A percentile compares a stretch with the other conserved stretches of the same genome.
These are phyloP conservation scores for Tragelaphus scriptus DNA, from an alignment of 2,113 vertebrate species.

Conservation along the genomic window DNA sequence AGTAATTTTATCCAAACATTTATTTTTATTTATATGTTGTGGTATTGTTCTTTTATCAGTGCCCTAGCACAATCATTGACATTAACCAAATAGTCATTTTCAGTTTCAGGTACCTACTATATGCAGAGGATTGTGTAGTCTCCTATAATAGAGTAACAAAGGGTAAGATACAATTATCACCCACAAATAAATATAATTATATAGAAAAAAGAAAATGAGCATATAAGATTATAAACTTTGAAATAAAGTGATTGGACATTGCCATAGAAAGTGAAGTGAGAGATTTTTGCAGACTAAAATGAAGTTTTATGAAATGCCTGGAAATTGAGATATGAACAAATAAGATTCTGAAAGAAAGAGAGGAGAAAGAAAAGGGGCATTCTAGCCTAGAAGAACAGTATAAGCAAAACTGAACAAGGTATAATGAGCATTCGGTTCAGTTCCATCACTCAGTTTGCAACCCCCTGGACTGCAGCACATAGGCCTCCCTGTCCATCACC, in stretches of 20 bases:
- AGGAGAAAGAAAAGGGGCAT: neutral
- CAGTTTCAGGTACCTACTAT: neutral
- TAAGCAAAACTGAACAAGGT: neutral
- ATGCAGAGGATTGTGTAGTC: neutral
- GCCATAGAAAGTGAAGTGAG: neutral
- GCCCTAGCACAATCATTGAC: neutral
- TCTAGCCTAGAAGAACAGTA: neutral
- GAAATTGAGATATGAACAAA: neutral
- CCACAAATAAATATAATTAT: neutral
- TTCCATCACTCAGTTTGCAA: neutral
- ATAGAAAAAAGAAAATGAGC: neutral
- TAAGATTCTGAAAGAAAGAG: neutral
- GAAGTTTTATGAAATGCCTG: neutral
- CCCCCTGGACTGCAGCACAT: neutral
- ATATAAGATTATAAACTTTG: neutral
- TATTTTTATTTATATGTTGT: constrained; percentile 45
- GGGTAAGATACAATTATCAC: neutral
- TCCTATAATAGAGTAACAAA: neutral
- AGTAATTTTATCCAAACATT: constrained; percentile 44
- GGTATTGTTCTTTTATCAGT: constrained; percentile 36
- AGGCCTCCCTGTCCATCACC: neutral
- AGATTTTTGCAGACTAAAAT: neutral
- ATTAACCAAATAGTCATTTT: constrained; percentile 25
- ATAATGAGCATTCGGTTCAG: neutral
- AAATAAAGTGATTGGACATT: neutral